A percentile compares a stretch with the other conserved stretches of the same genome.
These are phyloP conservation scores for Dryocosmus kuriphilus DNA, from an alignment of 2,888 invertebrate species.

Conservation along the genomic window DNA sequence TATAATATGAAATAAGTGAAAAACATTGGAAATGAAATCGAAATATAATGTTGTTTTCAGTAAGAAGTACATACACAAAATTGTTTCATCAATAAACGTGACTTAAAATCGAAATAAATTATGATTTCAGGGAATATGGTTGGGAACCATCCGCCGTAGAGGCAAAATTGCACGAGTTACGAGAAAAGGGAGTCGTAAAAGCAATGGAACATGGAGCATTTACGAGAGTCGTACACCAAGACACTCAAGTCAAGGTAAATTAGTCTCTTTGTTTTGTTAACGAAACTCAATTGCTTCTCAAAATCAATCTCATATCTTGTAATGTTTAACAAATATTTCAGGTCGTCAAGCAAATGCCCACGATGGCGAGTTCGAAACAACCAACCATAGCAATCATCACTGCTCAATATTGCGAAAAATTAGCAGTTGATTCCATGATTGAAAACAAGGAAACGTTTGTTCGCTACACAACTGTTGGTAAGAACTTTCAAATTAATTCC, in stretches of 20 bases:
- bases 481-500: constrained; percentile 75
- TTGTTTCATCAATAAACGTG: constrained; percentile 6
- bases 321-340: constrained; percentile 65
- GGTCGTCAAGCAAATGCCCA: constrained; percentile 97
- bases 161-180: constrained; percentile 86
- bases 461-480: constrained; percentile 96
- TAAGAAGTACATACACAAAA: neutral
- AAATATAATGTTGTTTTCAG: neutral
- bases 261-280: constrained; percentile 26
- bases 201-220: constrained; percentile 91
- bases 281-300: neutral
- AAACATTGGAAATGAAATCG: too few relatives aligned
- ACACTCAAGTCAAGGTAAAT: constrained; percentile 86
- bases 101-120: neutral
- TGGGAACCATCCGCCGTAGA: constrained; percentile 90
- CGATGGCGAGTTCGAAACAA: constrained; percentile 91
- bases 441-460: constrained; percentile 98
- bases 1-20: too few relatives aligned
- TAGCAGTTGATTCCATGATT: constrained; percentile 98
- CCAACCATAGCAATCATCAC: constrained; percentile 99
- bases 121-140: constrained; percentile 82
- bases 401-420: constrained; percentile 97
- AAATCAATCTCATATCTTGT: neutral
- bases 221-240: constrained; percentile 91
- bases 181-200: constrained; percentile 90